A percentile compares a stretch with the other conserved stretches of the same genome.
phyloP scores from a whole-genome alignment of 2,888 invertebrate species.

The Drosophila trichaetosa region DNA sequence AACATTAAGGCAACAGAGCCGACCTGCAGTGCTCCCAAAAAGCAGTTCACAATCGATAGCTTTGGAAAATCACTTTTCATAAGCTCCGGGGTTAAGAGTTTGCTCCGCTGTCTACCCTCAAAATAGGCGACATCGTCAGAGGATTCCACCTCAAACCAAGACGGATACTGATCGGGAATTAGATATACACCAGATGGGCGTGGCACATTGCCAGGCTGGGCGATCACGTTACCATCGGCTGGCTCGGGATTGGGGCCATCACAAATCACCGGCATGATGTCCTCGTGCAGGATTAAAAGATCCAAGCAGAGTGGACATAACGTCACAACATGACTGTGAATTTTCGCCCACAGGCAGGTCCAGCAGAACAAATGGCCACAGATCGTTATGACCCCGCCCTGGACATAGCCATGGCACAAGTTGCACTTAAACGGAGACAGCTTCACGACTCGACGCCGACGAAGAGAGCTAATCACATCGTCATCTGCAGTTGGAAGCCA shows the following conservation, averaged over 20 bases:
- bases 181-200: constrained; percentile 56
- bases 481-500: background rate
- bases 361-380: constrained; percentile 68
- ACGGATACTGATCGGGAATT: background rate
- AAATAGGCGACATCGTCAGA: background rate
- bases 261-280: constrained; percentile 50
- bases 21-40: constrained; percentile 18
- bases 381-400: constrained; percentile 56
- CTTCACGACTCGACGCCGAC: background rate
- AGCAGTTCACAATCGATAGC: background rate
- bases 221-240: constrained; percentile 1
- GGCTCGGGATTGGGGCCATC: constrained; percentile 40
- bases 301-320: constrained; percentile 47
- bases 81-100: background rate
- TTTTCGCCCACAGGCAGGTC: constrained; percentile 57
- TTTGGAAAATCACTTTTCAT: background rate
- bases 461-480: background rate
- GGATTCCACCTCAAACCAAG: constrained; percentile 43
- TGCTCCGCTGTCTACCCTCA: background rate
- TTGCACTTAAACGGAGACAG: constrained; percentile 37
- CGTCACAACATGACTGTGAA: background rate
- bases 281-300: constrained; percentile 55
- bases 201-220: constrained; percentile 47
- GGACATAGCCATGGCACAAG: constrained; percentile 27
- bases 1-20: background rate